Evolutionary conservation across 2,888 invertebrate species (phyloP), one percentile per base, ranked within the genome.

Genomic region (Meta bourneti): DNA sequence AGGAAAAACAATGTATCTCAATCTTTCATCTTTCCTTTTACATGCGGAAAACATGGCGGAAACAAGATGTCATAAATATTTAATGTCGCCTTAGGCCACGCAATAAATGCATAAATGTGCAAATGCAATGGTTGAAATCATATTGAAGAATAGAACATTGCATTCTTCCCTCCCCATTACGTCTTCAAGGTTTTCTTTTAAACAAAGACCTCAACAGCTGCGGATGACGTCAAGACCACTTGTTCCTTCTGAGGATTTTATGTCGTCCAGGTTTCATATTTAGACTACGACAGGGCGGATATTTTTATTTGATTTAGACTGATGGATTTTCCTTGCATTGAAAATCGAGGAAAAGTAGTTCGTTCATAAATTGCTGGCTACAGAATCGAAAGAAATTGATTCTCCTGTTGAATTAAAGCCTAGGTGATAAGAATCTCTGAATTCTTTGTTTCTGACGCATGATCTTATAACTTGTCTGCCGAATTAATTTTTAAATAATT

Each of bases 151-250:
- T 61, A 61, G 61, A 61, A 16, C 61, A 61, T 61, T 61, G 8
- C 61, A 61, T 11, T 16, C 61, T 79, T 54, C 79, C 20, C 79
- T 79, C 54, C 51, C 52, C 11, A 52, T 34, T 34, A 13, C 20
- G 54, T 61, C 2, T 34, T 69, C 69, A 69, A 69, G 79, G 61
- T 34, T 79, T 61, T 69, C 34, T 4, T 34, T 20, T 9, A 54
- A 79, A 79, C 54, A 16, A 79, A 79, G 54, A 69, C 20, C 9
- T 34, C 61, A 69, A 34, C 61, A 79, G 34, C 61, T 79, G 77
- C 11, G 11, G 1, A 16, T 79, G 79, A 79, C 79, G 79, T 79
- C 79, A 79, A 16, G 8, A 20, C 48, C 61, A 61, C 61, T 61
- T 61, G 61, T 61, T 16, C 34, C 34, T 61, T 11, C 61, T 16